A percentile compares a stretch with the other conserved stretches of the same genome.
phyloP scores from a whole-genome alignment of 2,888 invertebrate genomes.

The Asteroscopus sphinx region DNA sequence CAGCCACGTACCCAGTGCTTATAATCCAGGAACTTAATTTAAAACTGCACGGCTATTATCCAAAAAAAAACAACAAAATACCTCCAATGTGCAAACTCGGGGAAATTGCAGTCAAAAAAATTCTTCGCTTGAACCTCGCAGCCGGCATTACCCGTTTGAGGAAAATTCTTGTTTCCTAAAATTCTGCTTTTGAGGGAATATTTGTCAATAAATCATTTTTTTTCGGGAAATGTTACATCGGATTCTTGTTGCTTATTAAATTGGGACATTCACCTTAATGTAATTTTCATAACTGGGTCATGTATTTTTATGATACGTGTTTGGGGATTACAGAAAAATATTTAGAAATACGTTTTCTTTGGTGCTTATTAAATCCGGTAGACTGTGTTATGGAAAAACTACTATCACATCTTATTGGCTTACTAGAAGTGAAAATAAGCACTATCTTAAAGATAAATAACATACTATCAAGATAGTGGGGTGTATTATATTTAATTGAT shows the following conservation, averaged over 20 bases:
- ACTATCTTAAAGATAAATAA: no score
- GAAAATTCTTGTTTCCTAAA: slow-evolving; percentile 30
- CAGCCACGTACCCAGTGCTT: slow-evolving; percentile 1
- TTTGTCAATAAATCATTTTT: slow-evolving; percentile 36
- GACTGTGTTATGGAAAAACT: no score
- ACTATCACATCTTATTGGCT: no score
- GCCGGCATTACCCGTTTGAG: slow-evolving; percentile 30
- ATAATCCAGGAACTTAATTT: slow-evolving; percentile 20
- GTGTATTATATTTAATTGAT: no score
- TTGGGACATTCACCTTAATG: slow-evolving; percentile 27
- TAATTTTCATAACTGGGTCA: slow-evolving; percentile 2
- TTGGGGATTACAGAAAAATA: no score
- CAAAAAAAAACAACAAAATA: slow-evolving; percentile 16
- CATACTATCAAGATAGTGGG: no score
- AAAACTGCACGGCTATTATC: slow-evolving; percentile 22
- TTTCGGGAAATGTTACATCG: slow-evolving; percentile 4
- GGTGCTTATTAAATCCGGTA: no score
- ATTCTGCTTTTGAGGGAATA: slow-evolving; percentile 14
- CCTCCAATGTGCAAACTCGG: slow-evolving; percentile 22
- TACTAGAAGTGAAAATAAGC: no score
- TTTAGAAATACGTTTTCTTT: no score
- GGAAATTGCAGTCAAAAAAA: slow-evolving; percentile 33
- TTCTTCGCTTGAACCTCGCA: slow-evolving; percentile 11
- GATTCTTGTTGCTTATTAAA: slow-evolving; percentile 24
- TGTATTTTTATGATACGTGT: no score